Base-by-base conservation (phyloP, 2,888 invertebrate species). In the Diadromus collaris region DNA sequence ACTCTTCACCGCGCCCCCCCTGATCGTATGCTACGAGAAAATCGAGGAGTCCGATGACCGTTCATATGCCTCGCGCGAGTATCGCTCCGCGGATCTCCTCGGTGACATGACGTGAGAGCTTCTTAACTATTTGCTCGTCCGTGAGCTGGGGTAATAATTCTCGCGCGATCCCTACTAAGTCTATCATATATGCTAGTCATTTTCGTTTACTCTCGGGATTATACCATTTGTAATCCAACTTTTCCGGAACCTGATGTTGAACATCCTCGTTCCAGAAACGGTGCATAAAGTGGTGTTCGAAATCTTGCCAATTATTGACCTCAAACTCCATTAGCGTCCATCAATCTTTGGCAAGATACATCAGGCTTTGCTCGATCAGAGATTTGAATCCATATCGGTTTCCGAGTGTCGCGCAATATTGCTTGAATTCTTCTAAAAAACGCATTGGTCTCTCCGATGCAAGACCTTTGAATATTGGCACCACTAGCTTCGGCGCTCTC, bases 261-360 rank as follows among this genome's bases (percentile, higher is more conserved):
- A 60, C 60, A 7, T 60, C 60, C 2, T 60, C 38, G 38, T 60
- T 60, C 38, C 60, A 38, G 21, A 60, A 60, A 2, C 60, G 38
- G 2, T 19, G n/a, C 0, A 19, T 21, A 2, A 60, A 32, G 0
- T 29, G 16, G 6, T 19, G 2, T 0, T 6, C 9, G 19, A 58
- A 58, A n/a, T 58, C 58, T 5, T 38, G 34, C 60, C 60, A 60
- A 0, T 32, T n/a, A 9, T 34, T 41, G 41, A 41, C 41, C 2
- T 41, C 16, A 1, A 0, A 13, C 13, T 41, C 41, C 0, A 41
- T 19, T 0, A 60, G 6, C 5, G 34, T 38, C 60, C 60, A 38
- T 38, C 38, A 60, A 6, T 60, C 38, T 9, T 38, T 60, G 0
- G 60, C 60, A 0, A 60, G 19, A 2, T 38, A n/a, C 5, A 21